Base-by-base conservation (phyloP, 2,888 invertebrate species). In the Eupithecia insigniata region DNA sequence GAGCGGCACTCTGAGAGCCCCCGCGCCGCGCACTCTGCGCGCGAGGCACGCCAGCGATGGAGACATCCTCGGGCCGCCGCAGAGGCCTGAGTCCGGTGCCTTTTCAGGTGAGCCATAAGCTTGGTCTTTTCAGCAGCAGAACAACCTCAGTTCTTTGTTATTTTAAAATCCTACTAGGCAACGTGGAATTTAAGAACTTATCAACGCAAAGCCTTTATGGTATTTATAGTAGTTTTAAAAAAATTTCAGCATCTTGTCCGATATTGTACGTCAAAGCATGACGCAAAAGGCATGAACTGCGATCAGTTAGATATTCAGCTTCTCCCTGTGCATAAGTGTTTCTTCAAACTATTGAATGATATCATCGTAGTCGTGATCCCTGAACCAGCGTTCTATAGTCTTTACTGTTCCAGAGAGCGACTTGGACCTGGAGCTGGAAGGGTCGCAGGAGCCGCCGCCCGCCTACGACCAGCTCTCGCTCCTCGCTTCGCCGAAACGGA, bases 1-100 rank as follows among this genome's bases (percentile, higher is more conserved):
- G 30, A 70, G 43, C 55, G 71, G 51, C 36, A 70, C 69, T 7
- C 18, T 43, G 73, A 77, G 43, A 43, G 32, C 71, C 51, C 61
- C 71, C 51, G 43, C 71, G 69, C 34, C 73, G 8, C 32, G 73
- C 39, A 68, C 78, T 71, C 69, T 72, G 82, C 85, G 90, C 34
- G 87, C 89, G 28, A 80, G 92, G 0, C 92, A 92, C 75, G 91
- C 92, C 76, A 90, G 92, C 68, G 92, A 92, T 67, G 92, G 93
- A 0, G 92, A 93, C 78, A 92, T 93, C n/a, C 84, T 93, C 8
- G 92, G 89, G 28, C 89, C 91, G 1, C 84, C 88, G 14, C 84
- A 82, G 12, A 79, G 93, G 0, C 93, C 93, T 0, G 90, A 92
- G 81, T 93, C 93, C 1, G 92, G 90, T 1, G 93, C 93, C 0